Percentiles rank a stretch among this genome's conserved stretches.
These are phyloP conservation scores for Manis javanica DNA, from an alignment of 2,797 vertebrate species.

Conservation along the genomic window DNA sequence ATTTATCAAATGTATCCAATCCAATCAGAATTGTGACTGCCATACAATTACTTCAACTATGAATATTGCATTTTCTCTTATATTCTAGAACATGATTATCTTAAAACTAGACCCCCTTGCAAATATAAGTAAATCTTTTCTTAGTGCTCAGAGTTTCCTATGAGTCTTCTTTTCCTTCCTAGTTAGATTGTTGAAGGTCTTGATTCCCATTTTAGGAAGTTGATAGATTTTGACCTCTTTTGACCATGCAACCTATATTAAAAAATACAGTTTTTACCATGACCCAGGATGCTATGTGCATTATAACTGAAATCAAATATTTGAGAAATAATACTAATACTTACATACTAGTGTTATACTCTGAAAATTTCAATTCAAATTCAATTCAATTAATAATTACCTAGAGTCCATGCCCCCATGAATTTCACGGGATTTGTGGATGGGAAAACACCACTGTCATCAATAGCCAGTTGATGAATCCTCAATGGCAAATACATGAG, in stretches of 20 bases:
- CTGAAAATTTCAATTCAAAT: conserved; percentile 20
- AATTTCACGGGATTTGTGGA: neutral
- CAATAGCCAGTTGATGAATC: neutral
- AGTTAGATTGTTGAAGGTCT: neutral
- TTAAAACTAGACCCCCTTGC: neutral
- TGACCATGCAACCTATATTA: neutral
- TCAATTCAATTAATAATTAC: conserved; percentile 10
- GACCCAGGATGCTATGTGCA: neutral
- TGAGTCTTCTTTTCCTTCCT: neutral
- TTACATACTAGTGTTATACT: neutral
- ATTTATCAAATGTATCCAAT: neutral
- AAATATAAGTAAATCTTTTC: neutral
- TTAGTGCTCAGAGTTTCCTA: neutral
- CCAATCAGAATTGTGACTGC: neutral
- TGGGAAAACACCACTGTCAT: neutral
- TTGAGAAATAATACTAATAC: neutral
- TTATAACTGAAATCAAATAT: conserved; percentile 8
- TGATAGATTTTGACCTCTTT: neutral
- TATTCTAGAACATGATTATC: neutral
- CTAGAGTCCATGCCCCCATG: neutral
- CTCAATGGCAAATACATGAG: neutral
- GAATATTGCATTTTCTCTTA: neutral
- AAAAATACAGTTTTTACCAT: neutral
- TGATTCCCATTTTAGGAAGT: neutral
- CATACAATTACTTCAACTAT: neutral